A percentile compares a stretch with the other conserved stretches of the same genome.
Evolutionary conservation across 2,888 invertebrate species (phyloP).

Genomic region (Eurois occulta): DNA sequence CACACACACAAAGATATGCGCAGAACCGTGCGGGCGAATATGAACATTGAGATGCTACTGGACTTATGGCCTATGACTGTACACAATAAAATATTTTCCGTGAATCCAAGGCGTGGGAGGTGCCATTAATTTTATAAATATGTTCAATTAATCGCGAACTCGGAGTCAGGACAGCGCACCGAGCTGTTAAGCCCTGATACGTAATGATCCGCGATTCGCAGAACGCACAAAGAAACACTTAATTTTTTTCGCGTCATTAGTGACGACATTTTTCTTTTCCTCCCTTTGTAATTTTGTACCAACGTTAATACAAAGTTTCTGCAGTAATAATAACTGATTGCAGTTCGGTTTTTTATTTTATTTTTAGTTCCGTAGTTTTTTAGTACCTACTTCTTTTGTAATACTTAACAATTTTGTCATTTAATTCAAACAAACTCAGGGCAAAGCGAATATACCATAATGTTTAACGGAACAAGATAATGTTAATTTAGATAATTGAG

Average conservation of each 20-base stretch:
- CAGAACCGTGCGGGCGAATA: not conserved
- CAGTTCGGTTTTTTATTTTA: slow-evolving; percentile 5
- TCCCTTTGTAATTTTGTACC: slow-evolving; percentile 28
- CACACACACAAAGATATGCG: not conserved
- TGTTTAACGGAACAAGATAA: slow-evolving; percentile 3
- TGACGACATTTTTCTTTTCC: slow-evolving; percentile 36
- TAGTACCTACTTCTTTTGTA: not conserved
- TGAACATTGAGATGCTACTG: not conserved
- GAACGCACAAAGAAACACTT: slow-evolving; percentile 52
- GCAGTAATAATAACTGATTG: slow-evolving; percentile 22
- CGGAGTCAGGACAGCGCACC: slow-evolving; percentile 28
- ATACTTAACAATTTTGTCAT: not conserved
- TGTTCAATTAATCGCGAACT: slow-evolving; percentile 52
- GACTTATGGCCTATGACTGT: not conserved
- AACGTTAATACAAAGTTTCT: slow-evolving; percentile 34
- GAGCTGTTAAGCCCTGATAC: slow-evolving; percentile 50
- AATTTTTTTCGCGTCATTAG: slow-evolving; percentile 54
- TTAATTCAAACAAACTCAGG: not conserved
- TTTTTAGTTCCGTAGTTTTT: slow-evolving; percentile 9
- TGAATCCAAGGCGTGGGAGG: slow-evolving; percentile 20
- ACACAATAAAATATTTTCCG: slow-evolving; percentile 5
- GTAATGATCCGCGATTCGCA: slow-evolving; percentile 50
- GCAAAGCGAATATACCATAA: not conserved
- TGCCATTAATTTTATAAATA: slow-evolving; percentile 59
- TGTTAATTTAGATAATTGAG: slow-evolving; percentile 31